Base-by-base conservation (phyloP, 2,113 vertebrate genomes). In the Okapia johnstoni region DNA sequence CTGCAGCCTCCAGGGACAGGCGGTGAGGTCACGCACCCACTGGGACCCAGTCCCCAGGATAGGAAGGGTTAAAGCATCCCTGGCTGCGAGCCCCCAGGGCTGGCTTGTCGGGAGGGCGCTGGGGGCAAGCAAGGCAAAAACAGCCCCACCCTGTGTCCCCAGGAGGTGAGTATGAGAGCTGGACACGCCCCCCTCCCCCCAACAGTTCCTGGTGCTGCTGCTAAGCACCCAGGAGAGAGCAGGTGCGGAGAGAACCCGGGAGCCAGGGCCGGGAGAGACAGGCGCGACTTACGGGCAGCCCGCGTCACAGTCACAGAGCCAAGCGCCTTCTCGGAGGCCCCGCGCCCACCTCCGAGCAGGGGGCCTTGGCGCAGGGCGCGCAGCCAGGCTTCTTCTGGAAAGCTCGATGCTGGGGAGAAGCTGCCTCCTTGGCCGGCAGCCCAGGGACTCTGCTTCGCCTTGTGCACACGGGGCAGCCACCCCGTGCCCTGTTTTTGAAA, bases 221-320 rank as follows among this genome's bases (percentile, higher is more conserved):
- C 23, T 19, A 17, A 36, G 85, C 61, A 7, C 33, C 0, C 8
- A 10, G 85, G 14, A 7, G 33, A 50, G 25, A 16, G 33, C 28
- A 2, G 21, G 30, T 17, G 48, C n/a, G 21, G 14, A 40, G 48
- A 28, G 48, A 70, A 12, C 23, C 2, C 13, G 1, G 6, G 61
- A 40, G n/a, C 23, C n/a, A 40, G 61, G 33, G n/a, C 52, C 48
- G 2, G 5, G 85, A 85, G 10, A 73, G 25, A 19, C 15, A 54
- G 48, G n/a, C 36, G 48, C 5, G 5, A 13, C 3, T 6, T 12
- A 4, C 2, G 0, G 86, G 10, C 86, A 40, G 85, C 61, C 85
- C 0, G 3, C 3, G 13, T 13, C 63, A 14, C 0, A 3, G 50
- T 3, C 11, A 3, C 2, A 2, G 9, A 33, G 46, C 26, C 17